Evolutionary conservation across 2,113 vertebrate species (phyloP).

Genomic region (Microcebus jonahi): DNA sequence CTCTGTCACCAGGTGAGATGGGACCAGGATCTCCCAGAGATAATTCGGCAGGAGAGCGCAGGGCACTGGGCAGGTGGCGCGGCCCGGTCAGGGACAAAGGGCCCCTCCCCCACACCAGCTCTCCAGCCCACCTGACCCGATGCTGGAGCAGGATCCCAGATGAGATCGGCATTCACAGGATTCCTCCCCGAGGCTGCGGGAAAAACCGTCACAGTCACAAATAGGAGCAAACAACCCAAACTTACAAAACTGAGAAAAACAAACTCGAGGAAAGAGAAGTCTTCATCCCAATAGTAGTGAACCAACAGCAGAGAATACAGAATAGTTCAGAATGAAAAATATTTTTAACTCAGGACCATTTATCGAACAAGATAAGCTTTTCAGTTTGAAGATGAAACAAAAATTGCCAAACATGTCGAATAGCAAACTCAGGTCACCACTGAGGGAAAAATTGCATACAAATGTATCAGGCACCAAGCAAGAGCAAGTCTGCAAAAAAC

Average conservation of each 20-base stretch:
- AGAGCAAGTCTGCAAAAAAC: not conserved
- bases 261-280: not conserved
- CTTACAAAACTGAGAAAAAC: not conserved
- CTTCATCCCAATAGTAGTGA: too few relatives aligned
- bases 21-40: too few relatives aligned
- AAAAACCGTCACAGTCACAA: too few relatives aligned
- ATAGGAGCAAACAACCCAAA: not conserved
- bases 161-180: not conserved
- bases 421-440: not conserved
- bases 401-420: not conserved
- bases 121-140: too few relatives aligned
- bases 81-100: not conserved
- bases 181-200: not conserved
- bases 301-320: not conserved
- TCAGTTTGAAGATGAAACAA: not conserved
- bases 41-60: rapidly evolving
- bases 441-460: not conserved
- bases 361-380: not conserved
- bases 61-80: rapidly evolving
- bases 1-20: not conserved
- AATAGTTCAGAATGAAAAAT: too few relatives aligned
- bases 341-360: not conserved
- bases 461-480: too few relatives aligned
- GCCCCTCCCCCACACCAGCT: rapidly evolving
- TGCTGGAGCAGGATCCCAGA: rapidly evolving